Evolutionary conservation across 1,140 invertebrate genomes (phyloP).

Genomic region (Nephila pilipes): DNA sequence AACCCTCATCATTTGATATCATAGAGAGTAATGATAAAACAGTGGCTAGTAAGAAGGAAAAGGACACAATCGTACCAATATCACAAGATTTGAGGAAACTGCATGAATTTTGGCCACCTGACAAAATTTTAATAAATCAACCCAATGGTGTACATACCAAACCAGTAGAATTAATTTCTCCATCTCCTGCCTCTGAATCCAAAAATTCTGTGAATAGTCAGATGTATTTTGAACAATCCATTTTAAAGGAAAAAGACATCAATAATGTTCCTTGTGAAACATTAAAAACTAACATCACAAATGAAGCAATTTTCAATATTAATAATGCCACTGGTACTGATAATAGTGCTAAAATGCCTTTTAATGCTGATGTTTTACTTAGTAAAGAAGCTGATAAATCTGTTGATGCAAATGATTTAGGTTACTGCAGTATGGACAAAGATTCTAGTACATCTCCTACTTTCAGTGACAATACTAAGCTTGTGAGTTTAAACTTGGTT

Average conservation of each 20-base stretch:
- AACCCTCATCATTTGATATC: background rate
- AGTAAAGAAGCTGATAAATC: background rate
- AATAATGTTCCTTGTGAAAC: background rate
- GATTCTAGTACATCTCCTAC: background rate
- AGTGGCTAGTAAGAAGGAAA: background rate
- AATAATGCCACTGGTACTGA: background rate
- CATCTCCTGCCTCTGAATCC: background rate
- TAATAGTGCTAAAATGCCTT: background rate
- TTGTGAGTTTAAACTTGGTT: background rate
- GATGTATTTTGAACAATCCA: no score
- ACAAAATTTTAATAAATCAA: background rate
- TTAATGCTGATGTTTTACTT: background rate
- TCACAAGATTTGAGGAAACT: background rate
- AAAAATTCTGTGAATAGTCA: background rate
- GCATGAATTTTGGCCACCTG: conserved; percentile 58
- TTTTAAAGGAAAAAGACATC: background rate
- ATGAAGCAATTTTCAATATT: background rate
- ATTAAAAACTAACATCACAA: background rate
- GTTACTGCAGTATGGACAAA: conserved; percentile 67
- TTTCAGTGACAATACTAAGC: background rate
- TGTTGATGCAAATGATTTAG: conserved; percentile 41
- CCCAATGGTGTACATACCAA: background rate
- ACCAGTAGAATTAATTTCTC: no score
- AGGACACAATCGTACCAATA: background rate
- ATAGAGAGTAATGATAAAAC: background rate